phyloP scores from a whole-genome alignment of 64 coral and sea anemone genomes.

The Porites lutea region DNA sequence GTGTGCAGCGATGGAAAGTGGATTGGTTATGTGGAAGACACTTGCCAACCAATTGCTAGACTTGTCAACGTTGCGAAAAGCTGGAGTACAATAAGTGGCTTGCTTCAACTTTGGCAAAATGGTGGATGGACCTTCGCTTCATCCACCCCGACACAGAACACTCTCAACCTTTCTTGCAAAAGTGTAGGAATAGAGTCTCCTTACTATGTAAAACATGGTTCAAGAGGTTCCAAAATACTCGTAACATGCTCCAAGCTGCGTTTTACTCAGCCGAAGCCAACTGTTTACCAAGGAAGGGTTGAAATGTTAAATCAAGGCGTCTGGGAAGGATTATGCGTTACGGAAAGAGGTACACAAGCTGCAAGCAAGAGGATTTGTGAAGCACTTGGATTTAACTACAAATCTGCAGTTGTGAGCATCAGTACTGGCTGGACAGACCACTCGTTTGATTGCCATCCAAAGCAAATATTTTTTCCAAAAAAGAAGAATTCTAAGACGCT shows the following conservation, averaged over 20 bases:
- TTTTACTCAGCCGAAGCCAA: neutral
- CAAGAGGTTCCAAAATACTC: neutral
- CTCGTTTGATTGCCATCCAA: neutral
- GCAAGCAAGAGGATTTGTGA: neutral
- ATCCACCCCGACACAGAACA: neutral
- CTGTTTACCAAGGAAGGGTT: slow-evolving; percentile 30
- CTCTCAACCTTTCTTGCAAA: neutral
- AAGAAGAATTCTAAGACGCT: too few relatives aligned
- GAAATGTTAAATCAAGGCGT: slow-evolving; percentile 6
- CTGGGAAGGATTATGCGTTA: slow-evolving; percentile 33
- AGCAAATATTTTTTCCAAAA: neutral
- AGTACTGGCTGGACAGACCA: neutral
- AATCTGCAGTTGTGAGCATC: neutral
- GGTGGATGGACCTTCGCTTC: neutral
- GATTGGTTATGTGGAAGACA: slow-evolving; percentile 50
- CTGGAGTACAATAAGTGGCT: slow-evolving; percentile 15
- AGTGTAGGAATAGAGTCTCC: neutral
- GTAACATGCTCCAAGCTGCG: slow-evolving; percentile 37
- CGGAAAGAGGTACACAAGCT: neutral
- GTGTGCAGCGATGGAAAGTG: slow-evolving; percentile 53
- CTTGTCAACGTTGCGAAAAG: neutral
- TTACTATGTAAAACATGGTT: neutral
- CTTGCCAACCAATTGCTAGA: neutral
- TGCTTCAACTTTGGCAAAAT: slow-evolving; percentile 10
- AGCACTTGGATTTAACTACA: neutral